Evolutionary conservation across 2,113 vertebrate species (phyloP).

Genomic region (Petroica traversi): DNA sequence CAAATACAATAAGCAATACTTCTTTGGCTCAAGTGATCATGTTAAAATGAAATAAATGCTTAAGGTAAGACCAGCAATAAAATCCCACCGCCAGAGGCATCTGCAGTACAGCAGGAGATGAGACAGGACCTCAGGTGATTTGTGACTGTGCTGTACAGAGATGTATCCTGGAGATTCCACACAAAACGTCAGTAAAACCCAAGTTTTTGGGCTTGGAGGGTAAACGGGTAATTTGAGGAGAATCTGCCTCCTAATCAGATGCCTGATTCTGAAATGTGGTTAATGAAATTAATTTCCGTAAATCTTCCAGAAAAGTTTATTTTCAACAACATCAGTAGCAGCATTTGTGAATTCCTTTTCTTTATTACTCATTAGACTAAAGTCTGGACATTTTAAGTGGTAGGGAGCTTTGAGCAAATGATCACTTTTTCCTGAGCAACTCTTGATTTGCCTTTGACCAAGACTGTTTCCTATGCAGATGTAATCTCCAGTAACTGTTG

Average conservation of each 20-base stretch:
- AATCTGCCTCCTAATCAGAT: not conserved
- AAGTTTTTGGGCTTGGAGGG: not conserved
- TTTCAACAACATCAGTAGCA: not conserved
- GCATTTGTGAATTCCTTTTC: not conserved
- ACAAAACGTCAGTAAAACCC: not conserved
- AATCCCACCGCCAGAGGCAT: not conserved
- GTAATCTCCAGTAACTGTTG: constrained; percentile 59
- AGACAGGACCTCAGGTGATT: rapidly evolving
- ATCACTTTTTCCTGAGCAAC: not conserved
- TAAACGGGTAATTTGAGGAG: too few relatives aligned
- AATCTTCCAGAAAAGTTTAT: not conserved
- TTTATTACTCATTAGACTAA: not conserved
- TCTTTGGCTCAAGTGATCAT: not conserved
- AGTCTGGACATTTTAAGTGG: not conserved
- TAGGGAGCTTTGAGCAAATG: not conserved
- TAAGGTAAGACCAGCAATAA: not conserved
- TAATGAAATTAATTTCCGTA: not conserved
- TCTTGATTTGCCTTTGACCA: constrained; percentile 28
- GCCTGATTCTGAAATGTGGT: not conserved
- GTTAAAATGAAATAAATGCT: not conserved
- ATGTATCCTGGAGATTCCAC: not conserved
- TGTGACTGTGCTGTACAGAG: not conserved
- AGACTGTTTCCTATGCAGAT: constrained; percentile 16
- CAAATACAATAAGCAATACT: not conserved
- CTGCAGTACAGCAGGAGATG: not conserved